Percentiles rank a stretch among this genome's conserved stretches.
These are phyloP conservation scores for Anticlea derivata DNA, from an alignment of 2,888 invertebrate species.

Conservation along the genomic window DNA sequence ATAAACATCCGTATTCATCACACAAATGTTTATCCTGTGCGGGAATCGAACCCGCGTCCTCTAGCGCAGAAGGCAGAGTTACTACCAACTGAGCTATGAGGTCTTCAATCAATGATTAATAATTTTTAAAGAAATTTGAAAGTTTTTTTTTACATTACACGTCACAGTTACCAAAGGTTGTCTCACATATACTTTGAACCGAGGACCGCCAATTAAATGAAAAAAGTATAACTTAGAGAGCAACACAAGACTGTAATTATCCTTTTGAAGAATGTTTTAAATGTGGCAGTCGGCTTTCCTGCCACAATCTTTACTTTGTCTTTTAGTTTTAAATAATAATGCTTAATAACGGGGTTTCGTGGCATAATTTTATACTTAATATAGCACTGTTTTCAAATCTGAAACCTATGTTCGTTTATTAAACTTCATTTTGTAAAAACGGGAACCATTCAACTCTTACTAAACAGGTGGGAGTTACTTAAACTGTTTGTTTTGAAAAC, in stretches of 20 bases:
- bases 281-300: slow-evolving; percentile 45
- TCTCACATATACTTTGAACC: slow-evolving; percentile 56
- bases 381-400: neutral
- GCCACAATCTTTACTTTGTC: slow-evolving; percentile 41
- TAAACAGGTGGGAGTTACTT: too few species aligned
- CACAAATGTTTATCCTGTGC: too few species aligned
- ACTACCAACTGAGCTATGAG: too few species aligned
- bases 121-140: slow-evolving; percentile 6
- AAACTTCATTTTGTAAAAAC: too few species aligned
- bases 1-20: too few species aligned
- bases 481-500: slow-evolving; percentile 3
- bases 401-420: neutral
- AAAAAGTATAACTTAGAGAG: slow-evolving; percentile 55
- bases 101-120: too few species aligned
- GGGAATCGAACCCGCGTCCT: too few species aligned
- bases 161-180: slow-evolving; percentile 45
- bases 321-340: slow-evolving; percentile 44
- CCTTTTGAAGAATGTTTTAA: slow-evolving; percentile 58
- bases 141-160: slow-evolving; percentile 31
- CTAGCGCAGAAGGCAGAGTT: too few species aligned
- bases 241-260: slow-evolving; percentile 55
- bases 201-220: slow-evolving; percentile 60
- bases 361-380: slow-evolving; percentile 5
- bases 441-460: too few species aligned
- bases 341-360: slow-evolving; percentile 25